Evolutionary conservation across 1,140 invertebrate genomes (phyloP).

Genomic region (Panagrolaimus sp.): DNA sequence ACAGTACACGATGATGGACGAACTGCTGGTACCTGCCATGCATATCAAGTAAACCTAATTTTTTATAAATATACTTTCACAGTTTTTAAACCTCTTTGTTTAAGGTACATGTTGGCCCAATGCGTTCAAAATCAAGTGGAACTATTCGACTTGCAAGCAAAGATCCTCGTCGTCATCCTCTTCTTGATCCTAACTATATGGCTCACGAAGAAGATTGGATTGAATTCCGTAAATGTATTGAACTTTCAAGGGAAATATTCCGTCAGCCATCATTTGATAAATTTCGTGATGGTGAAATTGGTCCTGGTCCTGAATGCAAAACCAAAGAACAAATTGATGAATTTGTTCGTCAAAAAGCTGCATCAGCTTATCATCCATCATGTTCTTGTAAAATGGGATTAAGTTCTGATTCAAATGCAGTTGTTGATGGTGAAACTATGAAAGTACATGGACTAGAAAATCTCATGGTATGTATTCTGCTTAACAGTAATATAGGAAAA

Average conservation of each 20-base stretch:
- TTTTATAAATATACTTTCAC: background rate
- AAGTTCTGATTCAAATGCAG: slow-evolving; percentile 59
- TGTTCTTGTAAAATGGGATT: slow-evolving; percentile 63
- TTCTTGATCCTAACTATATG: slow-evolving; percentile 86
- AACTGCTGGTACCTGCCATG: slow-evolving; percentile 46
- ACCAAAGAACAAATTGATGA: slow-evolving; percentile 45
- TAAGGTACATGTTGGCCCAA: slow-evolving; percentile 60
- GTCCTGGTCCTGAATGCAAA: slow-evolving; percentile 57
- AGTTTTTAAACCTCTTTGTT: slow-evolving; percentile 16
- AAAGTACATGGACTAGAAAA: slow-evolving; percentile 60
- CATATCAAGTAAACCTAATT: slow-evolving; percentile 50
- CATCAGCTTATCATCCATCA: slow-evolving; percentile 63
- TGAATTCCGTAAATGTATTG: slow-evolving; percentile 58
- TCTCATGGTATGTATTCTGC: no score
- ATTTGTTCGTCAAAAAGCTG: slow-evolving; percentile 55
- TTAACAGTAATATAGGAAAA: no score
- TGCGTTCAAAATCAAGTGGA: slow-evolving; percentile 76
- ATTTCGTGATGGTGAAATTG: slow-evolving; percentile 59
- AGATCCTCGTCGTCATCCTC: slow-evolving; percentile 74
- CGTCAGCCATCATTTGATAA: slow-evolving; percentile 61
- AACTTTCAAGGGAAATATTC: slow-evolving; percentile 61
- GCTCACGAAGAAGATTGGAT: slow-evolving; percentile 56
- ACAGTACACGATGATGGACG: slow-evolving; percentile 62
- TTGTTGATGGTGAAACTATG: slow-evolving; percentile 60
- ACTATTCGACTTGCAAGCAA: slow-evolving; percentile 71